Conservation (phyloP, 2,888 invertebrate genomes). For the Drosophila ezoana region DNA sequence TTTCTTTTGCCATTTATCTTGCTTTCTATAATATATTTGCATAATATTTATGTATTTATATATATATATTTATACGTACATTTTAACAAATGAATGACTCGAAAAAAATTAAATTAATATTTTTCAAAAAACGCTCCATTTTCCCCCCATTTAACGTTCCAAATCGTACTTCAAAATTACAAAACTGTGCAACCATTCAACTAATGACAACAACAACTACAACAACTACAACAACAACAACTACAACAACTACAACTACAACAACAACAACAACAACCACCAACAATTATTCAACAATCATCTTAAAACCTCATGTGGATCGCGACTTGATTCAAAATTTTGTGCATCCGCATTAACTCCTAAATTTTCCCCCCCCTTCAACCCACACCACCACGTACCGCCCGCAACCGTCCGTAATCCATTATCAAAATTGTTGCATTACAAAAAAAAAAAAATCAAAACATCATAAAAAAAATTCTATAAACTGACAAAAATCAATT, state of each 20-base stretch:
- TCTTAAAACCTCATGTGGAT: constrained; percentile 59
- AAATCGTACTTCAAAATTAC: constrained; percentile 60
- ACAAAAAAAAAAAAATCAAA: constrained; percentile 43
- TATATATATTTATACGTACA: constrained; percentile 20
- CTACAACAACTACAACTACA: constrained; percentile 49
- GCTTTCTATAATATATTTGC: constrained; percentile 34
- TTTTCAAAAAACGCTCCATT: constrained; percentile 68
- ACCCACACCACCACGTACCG: constrained; percentile 37
- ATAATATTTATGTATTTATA: constrained; percentile 13
- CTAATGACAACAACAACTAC: constrained; percentile 51
- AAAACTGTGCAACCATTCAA: constrained; percentile 54
- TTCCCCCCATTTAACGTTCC: constrained; percentile 58
- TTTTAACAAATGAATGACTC: constrained; percentile 44
- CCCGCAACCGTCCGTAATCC: constrained; percentile 52
- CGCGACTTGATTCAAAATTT: constrained; percentile 68
- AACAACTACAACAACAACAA: constrained; percentile 40
- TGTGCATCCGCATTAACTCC: constrained; percentile 65
- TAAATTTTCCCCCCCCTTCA: constrained; percentile 1
- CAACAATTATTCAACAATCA: constrained; percentile 59
- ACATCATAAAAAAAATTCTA: constrained; percentile 20
- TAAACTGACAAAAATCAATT: constrained; percentile 55
- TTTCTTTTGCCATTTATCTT: constrained; percentile 55
- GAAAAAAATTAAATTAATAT: constrained; percentile 50
- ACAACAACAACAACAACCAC: constrained; percentile 50
- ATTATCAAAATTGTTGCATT: constrained; percentile 52